Evolutionary conservation across 2,113 vertebrate genomes (phyloP).

Genomic region (Raja brachyura): DNA sequence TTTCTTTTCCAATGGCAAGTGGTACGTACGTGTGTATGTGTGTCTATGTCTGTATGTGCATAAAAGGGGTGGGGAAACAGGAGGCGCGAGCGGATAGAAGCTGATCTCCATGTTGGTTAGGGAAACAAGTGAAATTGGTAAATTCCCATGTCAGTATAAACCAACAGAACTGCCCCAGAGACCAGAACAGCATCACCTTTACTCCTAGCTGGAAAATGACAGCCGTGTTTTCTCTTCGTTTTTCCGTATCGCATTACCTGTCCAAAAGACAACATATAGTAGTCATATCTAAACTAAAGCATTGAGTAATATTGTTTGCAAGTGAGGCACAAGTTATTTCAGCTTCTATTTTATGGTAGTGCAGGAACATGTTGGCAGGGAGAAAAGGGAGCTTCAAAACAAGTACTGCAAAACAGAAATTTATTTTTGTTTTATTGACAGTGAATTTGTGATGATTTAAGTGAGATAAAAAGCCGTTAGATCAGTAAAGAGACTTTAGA

Average conservation of each 20-base stretch:
- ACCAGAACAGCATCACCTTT: constrained; percentile 47
- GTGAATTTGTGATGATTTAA: background rate
- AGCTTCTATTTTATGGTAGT: constrained; percentile 36
- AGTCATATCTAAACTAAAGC: constrained; percentile 48
- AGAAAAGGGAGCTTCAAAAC: constrained; percentile 3
- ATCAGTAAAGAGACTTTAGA: background rate
- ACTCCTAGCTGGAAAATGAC: constrained; percentile 57
- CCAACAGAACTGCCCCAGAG: constrained; percentile 54
- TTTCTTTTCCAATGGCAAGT: constrained; percentile 94
- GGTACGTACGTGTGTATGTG: constrained; percentile 55
- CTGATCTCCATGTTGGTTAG: constrained; percentile 71
- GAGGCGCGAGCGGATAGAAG: constrained; percentile 64
- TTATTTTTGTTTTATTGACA: background rate
- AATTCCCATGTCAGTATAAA: constrained; percentile 86
- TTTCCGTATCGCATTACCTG: constrained; percentile 51
- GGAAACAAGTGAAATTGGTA: constrained; percentile 76
- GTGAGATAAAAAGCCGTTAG: background rate
- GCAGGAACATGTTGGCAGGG: constrained; percentile 39
- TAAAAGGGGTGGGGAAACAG: constrained; percentile 70
- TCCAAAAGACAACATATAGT: constrained; percentile 55
- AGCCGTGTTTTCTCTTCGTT: constrained; percentile 46
- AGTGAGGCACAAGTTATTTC: constrained; percentile 40
- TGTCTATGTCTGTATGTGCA: constrained; percentile 57
- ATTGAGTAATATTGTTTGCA: constrained; percentile 44
- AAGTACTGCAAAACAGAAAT: constrained; percentile 40